A percentile compares a stretch with the other conserved stretches of the same genome.
phyloP scores from a whole-genome alignment of 2,888 invertebrate genomes.

The Lasioglossum lativentre region DNA sequence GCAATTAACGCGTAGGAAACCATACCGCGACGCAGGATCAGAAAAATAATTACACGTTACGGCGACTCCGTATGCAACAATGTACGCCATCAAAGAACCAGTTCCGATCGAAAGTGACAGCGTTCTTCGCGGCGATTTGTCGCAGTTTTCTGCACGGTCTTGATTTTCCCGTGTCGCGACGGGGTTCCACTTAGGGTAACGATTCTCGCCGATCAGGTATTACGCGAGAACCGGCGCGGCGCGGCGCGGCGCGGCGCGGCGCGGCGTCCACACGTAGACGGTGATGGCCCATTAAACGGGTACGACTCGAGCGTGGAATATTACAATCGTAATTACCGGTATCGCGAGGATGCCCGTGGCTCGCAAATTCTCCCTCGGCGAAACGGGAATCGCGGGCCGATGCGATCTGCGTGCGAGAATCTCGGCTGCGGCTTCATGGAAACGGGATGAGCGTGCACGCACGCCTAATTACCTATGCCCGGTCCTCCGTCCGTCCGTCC shows the following conservation, averaged over 20 bases:
- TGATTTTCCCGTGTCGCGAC: not conserved
- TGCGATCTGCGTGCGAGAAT: constrained; percentile 42
- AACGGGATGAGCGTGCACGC: constrained; percentile 21
- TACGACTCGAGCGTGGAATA: not conserved
- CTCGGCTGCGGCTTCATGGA: not conserved
- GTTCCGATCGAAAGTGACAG: not conserved
- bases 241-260: no score
- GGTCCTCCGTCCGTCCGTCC: not conserved
- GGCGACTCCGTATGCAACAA: not conserved
- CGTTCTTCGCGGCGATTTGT: not conserved
- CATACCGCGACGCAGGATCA: not conserved
- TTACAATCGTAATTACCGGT: constrained; percentile 30
- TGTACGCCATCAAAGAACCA: not conserved
- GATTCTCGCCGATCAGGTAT: not conserved
- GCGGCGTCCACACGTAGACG: not conserved
- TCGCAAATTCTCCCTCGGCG: not conserved
- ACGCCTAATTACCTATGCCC: constrained; percentile 33
- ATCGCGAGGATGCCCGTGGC: constrained; percentile 1
- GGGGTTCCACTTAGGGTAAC: constrained; percentile 1
- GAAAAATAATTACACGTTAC: not conserved
- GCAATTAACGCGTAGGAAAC: not conserved
- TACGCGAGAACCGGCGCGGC: not conserved
- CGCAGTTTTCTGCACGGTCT: not conserved
- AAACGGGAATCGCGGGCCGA: not conserved
- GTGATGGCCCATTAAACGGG: not conserved